phyloP scores from a whole-genome alignment of 2,888 invertebrate genomes.

The Taenaris catops region DNA sequence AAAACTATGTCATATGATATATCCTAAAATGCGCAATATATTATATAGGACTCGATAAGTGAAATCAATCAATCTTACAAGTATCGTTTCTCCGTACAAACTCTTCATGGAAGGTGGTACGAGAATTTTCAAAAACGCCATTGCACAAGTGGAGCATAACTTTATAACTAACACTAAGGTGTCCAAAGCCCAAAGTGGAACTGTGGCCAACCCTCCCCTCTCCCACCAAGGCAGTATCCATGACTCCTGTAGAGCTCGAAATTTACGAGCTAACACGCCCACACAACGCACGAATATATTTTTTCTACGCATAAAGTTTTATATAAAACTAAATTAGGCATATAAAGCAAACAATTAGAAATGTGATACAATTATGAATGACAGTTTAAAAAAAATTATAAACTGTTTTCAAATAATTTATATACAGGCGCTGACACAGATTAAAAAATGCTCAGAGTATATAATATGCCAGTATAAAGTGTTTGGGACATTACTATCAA shows the following conservation, averaged over 20 bases:
- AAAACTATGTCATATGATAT: too few species aligned
- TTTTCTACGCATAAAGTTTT: slow-evolving; percentile 55
- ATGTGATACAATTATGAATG: too few species aligned
- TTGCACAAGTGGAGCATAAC: slow-evolving; percentile 51
- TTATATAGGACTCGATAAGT: too few species aligned
- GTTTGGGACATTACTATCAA: too few species aligned
- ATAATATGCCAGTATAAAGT: too few species aligned
- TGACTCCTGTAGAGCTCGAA: slow-evolving; percentile 57
- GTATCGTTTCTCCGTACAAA: slow-evolving; percentile 62
- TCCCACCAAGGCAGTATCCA: slow-evolving; percentile 72
- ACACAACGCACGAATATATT: slow-evolving; percentile 53
- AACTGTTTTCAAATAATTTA: too few species aligned
- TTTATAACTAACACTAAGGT: slow-evolving; percentile 55
- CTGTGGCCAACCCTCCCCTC: slow-evolving; percentile 48
- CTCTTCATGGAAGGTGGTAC: slow-evolving; percentile 61
- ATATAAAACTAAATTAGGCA: slow-evolving; percentile 25
- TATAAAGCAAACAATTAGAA: neutral
- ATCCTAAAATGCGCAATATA: too few species aligned
- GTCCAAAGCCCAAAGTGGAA: slow-evolving; percentile 60
- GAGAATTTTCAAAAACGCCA: slow-evolving; percentile 43
- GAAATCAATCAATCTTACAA: too few species aligned
- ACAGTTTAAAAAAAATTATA: slow-evolving; percentile 3
- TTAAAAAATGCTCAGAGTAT: too few species aligned
- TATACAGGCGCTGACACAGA: too few species aligned
- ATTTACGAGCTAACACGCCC: slow-evolving; percentile 53